Base-by-base conservation (phyloP, 2,113 vertebrate species). In the Phrynosoma platyrhinos region DNA sequence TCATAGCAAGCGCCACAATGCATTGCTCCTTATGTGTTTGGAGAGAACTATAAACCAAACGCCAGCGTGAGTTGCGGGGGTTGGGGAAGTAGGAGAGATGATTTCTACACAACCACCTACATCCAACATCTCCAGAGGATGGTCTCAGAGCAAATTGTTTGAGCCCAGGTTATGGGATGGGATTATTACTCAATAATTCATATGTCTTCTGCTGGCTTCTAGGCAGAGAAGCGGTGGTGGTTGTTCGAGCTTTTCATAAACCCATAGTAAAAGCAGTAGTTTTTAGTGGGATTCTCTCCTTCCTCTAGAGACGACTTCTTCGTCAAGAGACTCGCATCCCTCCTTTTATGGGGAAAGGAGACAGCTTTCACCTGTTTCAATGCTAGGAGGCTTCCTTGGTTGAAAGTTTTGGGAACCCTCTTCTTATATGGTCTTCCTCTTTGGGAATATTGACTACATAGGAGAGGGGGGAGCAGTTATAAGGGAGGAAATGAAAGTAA, bases 321-420 rank as follows among this genome's bases (percentile, higher is more conserved):
- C 12, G 23, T 84, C 62, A 76, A 75, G 47, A 87, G 53, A 8
- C 71, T 79, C 52, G 2, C 75, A 84, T 18, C 74, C 10, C 82
- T 4, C 5, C 1, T 30, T 74, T 47, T n/a, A 62, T 40, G 40
- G 79, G 47, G 82, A 52, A 30, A 85, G 42, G 64, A 53, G 9
- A 27, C 71, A 53, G 7, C 4, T 40, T 68, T n/a, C n/a, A 27
- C 42, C 88, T 23, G 52, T 5, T 0, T 21, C 77, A 3, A 0
- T 1, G 42, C 2, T 0, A 18, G 32, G 81, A 75, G 18, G 9
- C 13, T 36, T 5, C 0, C 0, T 0, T 23, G n/a, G 81, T 47
- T 12, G 2, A 4, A 76, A 18, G 30, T 8, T 53, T 72, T 25
- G 36, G 3, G 2, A 20, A 25, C 42, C 32, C 78, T 20, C 21